phyloP scores from a whole-genome alignment of 2,113 vertebrate genomes.

The Epinephelus lanceolatus region DNA sequence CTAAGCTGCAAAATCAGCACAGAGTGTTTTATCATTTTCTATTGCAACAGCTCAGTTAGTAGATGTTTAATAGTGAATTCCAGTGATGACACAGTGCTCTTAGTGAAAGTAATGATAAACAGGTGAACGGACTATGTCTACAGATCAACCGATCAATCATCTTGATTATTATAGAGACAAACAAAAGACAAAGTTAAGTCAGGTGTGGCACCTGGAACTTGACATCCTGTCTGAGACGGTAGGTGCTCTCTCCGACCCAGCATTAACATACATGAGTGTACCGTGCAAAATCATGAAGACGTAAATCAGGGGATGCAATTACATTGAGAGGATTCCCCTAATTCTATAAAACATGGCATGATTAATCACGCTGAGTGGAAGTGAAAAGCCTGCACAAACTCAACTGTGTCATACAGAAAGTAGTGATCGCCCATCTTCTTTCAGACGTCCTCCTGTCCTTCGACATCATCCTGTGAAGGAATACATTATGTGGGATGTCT shows the following conservation, averaged over 20 bases:
- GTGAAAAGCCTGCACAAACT: conserved; percentile 41
- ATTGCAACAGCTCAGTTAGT: conserved; percentile 36
- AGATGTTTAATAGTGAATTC: conserved; percentile 11
- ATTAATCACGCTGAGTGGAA: conserved; percentile 27
- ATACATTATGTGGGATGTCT: conserved; percentile 17
- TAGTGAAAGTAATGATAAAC: conserved; percentile 19
- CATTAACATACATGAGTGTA: conserved; percentile 26
- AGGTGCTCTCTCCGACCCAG: conserved; percentile 19
- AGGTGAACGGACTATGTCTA: conserved; percentile 4
- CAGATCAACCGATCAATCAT: background rate
- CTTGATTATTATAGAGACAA: conserved; percentile 17
- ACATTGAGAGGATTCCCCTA: conserved; percentile 32
- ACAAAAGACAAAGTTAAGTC: conserved; percentile 3
- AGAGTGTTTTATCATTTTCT: conserved; percentile 22
- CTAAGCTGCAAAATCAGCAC: conserved; percentile 36
- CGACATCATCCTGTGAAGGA: conserved; percentile 17
- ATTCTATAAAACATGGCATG: conserved; percentile 30
- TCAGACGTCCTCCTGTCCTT: conserved; percentile 14
- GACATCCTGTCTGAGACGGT: conserved; percentile 6
- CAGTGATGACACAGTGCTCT: conserved; percentile 37
- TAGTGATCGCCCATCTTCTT: conserved; percentile 1
- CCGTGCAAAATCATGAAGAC: conserved; percentile 47
- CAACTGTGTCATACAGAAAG: conserved; percentile 8
- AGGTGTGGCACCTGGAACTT: background rate
- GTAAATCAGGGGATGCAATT: conserved; percentile 36